phyloP scores from a whole-genome alignment of 2,888 invertebrate species.

The Chrysomela aeneicollis region DNA sequence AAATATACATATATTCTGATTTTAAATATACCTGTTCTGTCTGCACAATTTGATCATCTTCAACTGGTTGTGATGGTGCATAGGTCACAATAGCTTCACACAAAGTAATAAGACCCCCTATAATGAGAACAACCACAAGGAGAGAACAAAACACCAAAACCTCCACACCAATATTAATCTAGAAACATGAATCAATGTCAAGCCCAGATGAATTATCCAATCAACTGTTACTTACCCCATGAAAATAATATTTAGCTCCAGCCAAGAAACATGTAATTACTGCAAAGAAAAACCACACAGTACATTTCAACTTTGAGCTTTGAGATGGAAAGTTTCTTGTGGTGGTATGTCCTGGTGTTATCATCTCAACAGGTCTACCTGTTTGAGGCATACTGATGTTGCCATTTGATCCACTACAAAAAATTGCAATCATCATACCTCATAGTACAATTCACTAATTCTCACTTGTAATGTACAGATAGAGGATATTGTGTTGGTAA shows the following conservation, averaged over 20 bases:
- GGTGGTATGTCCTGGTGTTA: conserved; percentile 36
- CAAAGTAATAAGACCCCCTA: conserved; percentile 70
- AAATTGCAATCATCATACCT: not conserved
- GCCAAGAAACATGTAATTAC: conserved; percentile 75
- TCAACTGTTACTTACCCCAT: conserved; percentile 50
- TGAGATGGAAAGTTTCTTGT: conserved; percentile 49
- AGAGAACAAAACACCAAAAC: conserved; percentile 64
- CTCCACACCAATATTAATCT: conserved; percentile 54
- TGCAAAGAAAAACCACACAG: conserved; percentile 76
- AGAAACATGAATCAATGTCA: conserved; percentile 26
- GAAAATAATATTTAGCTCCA: conserved; percentile 76
- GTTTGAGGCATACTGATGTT: conserved; percentile 42
- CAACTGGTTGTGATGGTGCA: conserved; percentile 46
- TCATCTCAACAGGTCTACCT: conserved; percentile 41
- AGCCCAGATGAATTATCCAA: not conserved
- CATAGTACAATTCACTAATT: too few relatives aligned
- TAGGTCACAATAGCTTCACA: conserved; percentile 59
- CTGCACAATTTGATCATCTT: conserved; percentile 42
- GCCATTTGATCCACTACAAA: conserved; percentile 43
- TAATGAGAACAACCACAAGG: conserved; percentile 69
- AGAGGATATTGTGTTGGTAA: conserved; percentile 31
- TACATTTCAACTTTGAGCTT: conserved; percentile 71
- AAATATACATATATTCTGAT: too few relatives aligned
- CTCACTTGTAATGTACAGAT: conserved; percentile 46
- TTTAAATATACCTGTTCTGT: conserved; percentile 34